A percentile compares a stretch with the other conserved stretches of the same genome.
phyloP scores from a whole-genome alignment of 1,140 invertebrate genomes.

The Hypothenemus hampei region DNA sequence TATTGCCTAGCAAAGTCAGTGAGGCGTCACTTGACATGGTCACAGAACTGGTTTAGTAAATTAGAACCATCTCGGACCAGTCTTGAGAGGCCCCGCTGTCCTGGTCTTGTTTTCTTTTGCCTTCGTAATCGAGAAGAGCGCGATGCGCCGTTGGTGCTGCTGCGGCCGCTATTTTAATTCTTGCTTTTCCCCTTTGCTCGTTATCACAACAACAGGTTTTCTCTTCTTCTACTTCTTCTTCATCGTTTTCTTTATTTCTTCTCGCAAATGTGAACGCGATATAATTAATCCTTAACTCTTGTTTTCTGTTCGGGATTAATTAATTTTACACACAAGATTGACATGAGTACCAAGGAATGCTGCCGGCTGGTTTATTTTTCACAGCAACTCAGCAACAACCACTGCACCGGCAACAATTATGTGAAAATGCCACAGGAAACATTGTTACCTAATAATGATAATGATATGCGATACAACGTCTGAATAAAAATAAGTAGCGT shows the following conservation, averaged over 20 bases:
- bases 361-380: too few species aligned
- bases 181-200: constrained; percentile 5
- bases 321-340: too few species aligned
- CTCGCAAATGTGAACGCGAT: too few species aligned
- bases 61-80: constrained; percentile 42
- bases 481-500: constrained; percentile 24
- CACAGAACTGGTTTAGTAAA: constrained; percentile 44
- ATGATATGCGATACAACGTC: constrained; percentile 18
- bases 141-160: neutral
- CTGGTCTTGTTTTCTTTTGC: constrained; percentile 40
- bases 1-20: constrained; percentile 35
- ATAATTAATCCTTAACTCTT: too few species aligned
- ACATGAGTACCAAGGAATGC: too few species aligned
- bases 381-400: too few species aligned
- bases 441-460: constrained; percentile 23
- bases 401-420: too few species aligned
- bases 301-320: too few species aligned
- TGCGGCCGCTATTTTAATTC: neutral
- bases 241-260: too few species aligned
- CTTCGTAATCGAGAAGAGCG: constrained; percentile 9
- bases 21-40: constrained; percentile 41
- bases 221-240: too few species aligned
- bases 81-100: constrained; percentile 37
- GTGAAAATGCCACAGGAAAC: constrained; percentile 21
- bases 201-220: neutral